A percentile compares a stretch with the other conserved stretches of the same genome.
These are phyloP conservation scores for Nettapus auritus DNA, from an alignment of 2,113 vertebrate species.

Conservation along the genomic window DNA sequence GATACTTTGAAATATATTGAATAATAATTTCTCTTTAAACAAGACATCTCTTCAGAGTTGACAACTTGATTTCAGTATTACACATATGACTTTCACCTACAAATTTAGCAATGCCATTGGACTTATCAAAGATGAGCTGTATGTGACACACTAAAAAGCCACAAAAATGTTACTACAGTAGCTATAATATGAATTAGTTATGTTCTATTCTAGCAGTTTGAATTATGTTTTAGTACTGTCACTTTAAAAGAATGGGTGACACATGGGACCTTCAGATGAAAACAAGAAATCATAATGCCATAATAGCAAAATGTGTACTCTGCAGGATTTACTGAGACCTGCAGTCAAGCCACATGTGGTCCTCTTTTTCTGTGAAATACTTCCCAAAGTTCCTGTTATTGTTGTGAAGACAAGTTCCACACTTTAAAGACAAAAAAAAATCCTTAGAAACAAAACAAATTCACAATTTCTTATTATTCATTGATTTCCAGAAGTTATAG, in stretches of 20 bases:
- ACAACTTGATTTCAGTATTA: not conserved
- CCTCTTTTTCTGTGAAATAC: not conserved
- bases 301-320: not conserved
- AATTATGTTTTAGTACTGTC: not conserved
- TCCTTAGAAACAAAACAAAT: not conserved
- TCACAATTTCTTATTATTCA: not conserved
- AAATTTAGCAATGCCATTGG: not conserved
- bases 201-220: not conserved
- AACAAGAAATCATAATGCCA: not conserved
- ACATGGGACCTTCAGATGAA: not conserved
- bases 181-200: not conserved
- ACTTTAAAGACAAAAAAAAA: not conserved
- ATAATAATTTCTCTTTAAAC: not conserved
- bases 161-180: not conserved
- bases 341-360: rapidly evolving
- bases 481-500: not conserved
- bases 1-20: not conserved
- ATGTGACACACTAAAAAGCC: not conserved
- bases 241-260: not conserved
- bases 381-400: not conserved
- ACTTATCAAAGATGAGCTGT: not conserved
- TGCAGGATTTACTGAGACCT: not conserved
- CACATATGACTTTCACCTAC: not conserved
- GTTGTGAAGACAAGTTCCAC: not conserved
- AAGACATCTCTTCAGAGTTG: not conserved